These are phyloP conservation scores for Philopedon plagiatum DNA, from an alignment of 2,888 invertebrate species.

Conservation along the genomic window DNA sequence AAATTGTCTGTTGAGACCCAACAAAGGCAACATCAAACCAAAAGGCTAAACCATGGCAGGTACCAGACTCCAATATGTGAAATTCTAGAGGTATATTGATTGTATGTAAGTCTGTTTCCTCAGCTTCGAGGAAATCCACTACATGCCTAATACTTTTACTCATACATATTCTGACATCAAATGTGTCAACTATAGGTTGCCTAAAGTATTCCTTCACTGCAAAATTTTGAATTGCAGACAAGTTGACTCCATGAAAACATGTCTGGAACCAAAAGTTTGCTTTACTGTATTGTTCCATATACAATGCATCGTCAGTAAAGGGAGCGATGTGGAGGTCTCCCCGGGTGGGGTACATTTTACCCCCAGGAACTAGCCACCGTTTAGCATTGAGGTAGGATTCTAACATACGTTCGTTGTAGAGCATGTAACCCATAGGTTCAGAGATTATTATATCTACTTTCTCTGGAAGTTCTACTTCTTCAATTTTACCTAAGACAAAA, in stretches of 20 bases:
- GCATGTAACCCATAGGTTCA: slow-evolving; percentile 99
- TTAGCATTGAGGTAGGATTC: slow-evolving; percentile 99
- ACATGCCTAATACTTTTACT: slow-evolving; percentile 93
- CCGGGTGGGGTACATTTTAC: slow-evolving; percentile 97
- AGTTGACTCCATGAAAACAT: slow-evolving; percentile 97
- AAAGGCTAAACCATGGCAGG: slow-evolving; percentile 97
- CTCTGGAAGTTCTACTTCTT: slow-evolving; percentile 97
- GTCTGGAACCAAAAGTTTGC: slow-evolving; percentile 99
- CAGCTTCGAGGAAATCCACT: slow-evolving; percentile 93
- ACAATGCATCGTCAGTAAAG: slow-evolving; percentile 97
- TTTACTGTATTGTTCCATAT: slow-evolving; percentile 98
- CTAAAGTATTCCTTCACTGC: slow-evolving; percentile 96
- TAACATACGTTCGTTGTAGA: slow-evolving; percentile 98
- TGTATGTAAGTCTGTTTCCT: slow-evolving; percentile 93
- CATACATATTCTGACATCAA: slow-evolving; percentile 97
- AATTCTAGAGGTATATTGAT: slow-evolving; percentile 97
- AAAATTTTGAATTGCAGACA: slow-evolving; percentile 90
- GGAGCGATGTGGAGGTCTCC: slow-evolving; percentile 98
- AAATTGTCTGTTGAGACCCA: slow-evolving; percentile 90
- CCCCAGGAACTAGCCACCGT: slow-evolving; percentile 94
- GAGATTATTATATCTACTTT: slow-evolving; percentile 97
- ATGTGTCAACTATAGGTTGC: slow-evolving; percentile 67
- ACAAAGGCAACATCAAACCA: slow-evolving; percentile 99
- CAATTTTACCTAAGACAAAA: slow-evolving; percentile 79
- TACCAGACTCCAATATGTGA: slow-evolving; percentile 91